Percentiles rank a stretch among this genome's conserved stretches.
These are phyloP conservation scores for Florisuga fusca DNA, from an alignment of 2,797 vertebrate species.

Conservation along the genomic window DNA sequence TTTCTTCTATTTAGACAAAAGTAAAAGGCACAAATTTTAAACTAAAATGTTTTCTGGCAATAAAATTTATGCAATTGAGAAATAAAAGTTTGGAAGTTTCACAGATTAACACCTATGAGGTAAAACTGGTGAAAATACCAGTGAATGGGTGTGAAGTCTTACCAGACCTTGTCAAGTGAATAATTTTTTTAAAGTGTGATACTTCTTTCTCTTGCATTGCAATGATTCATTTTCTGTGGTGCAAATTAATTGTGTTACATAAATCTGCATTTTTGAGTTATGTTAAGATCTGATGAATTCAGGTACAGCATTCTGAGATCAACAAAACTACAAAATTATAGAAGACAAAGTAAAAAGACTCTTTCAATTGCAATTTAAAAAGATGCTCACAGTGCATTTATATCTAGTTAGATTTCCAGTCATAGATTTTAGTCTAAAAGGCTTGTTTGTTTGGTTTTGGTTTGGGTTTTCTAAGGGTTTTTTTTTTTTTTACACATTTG, in stretches of 20 bases:
- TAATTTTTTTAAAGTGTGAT: not conserved
- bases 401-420: not conserved
- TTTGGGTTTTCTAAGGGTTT: not conserved
- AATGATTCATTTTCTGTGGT: not conserved
- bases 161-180: not conserved
- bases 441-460: not conserved
- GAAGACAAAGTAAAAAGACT: not conserved
- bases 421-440: not conserved
- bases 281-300: not conserved
- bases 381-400: not conserved
- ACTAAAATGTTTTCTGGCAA: not conserved
- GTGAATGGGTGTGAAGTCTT: not conserved
- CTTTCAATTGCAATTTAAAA: not conserved
- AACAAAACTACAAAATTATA: not conserved
- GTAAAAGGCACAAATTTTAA: not conserved
- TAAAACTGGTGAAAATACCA: not conserved
- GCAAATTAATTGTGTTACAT: not conserved
- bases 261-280: not conserved
- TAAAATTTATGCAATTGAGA: not conserved
- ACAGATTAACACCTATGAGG: not conserved
- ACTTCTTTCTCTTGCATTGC: not conserved
- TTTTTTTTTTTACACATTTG: not conserved
- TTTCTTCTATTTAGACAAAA: not conserved
- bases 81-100: not conserved
- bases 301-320: not conserved